Conservation (phyloP, 2,888 invertebrate genomes). For the Pseudococcus longispinus region DNA sequence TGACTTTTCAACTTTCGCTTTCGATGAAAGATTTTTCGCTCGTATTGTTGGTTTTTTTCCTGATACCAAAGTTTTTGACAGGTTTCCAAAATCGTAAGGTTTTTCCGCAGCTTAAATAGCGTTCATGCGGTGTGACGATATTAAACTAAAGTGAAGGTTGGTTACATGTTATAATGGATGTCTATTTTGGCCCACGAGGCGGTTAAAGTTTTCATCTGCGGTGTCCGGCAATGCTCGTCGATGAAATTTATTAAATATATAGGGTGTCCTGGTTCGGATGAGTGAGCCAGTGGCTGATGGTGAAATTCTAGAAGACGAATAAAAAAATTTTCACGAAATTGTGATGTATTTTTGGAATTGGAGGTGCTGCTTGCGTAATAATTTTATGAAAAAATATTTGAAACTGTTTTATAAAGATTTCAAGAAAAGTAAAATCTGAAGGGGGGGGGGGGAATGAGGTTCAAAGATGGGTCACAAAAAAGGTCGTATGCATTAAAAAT, state of each 20-base stretch:
- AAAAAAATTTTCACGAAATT: background rate
- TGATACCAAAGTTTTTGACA: background rate
- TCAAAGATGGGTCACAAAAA: no score
- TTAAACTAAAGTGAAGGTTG: background rate
- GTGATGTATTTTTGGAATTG: no score
- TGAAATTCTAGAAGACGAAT: no score
- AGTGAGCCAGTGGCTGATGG: no score
- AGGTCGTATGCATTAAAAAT: no score
- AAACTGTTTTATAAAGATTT: no score
- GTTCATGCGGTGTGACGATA: conserved; percentile 13
- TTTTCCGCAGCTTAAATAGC: background rate
- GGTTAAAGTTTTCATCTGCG: background rate
- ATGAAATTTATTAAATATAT: background rate
- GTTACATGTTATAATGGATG: background rate
- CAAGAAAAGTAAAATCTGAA: no score
- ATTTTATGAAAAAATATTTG: no score
- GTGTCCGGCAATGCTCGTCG: background rate
- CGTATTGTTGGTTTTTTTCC: background rate
- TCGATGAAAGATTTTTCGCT: background rate
- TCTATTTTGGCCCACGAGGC: background rate
- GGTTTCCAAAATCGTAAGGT: background rate
- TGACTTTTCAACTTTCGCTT: background rate
- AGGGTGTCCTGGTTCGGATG: no score
- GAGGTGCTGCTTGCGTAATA: no score
- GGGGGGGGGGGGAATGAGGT: no score